These are phyloP conservation scores for Ursus arctos DNA, from an alignment of 2,113 vertebrate genomes.

Conservation along the genomic window DNA sequence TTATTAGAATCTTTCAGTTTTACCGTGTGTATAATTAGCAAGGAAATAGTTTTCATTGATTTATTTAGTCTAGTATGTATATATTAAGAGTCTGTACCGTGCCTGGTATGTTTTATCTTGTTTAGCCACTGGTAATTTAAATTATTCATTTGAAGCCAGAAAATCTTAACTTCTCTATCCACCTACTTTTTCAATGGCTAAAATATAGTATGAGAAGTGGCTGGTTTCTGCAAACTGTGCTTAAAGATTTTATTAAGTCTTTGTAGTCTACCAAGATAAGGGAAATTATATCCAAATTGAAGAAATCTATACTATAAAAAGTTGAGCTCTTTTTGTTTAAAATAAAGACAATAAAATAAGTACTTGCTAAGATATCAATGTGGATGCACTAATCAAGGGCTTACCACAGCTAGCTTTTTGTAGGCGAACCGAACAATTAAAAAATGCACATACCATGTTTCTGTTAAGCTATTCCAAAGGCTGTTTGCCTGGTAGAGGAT, in stretches of 20 bases:
- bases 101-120: background rate
- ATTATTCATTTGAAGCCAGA: conserved; percentile 47
- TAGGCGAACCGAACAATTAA: background rate
- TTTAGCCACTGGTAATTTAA: background rate
- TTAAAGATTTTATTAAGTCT: background rate
- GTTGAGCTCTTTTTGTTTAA: background rate
- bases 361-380: background rate
- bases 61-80: background rate
- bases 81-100: background rate
- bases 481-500: conserved; percentile 18
- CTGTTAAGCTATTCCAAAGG: conserved; percentile 13
- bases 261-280: background rate
- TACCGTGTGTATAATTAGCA: background rate
- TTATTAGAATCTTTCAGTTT: background rate
- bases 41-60: background rate
- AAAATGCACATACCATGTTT: background rate
- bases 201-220: background rate
- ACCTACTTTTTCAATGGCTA: background rate
- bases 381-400: background rate
- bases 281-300: background rate
- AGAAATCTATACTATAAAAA: background rate
- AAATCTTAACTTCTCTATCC: background rate
- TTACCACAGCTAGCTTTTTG: background rate
- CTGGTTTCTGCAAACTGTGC: background rate
- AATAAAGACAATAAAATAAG: conserved; percentile 13